A percentile compares a stretch with the other conserved stretches of the same genome.
Conservation (phyloP, 2,797 vertebrate genomes). For the Todus mexicanus region DNA sequence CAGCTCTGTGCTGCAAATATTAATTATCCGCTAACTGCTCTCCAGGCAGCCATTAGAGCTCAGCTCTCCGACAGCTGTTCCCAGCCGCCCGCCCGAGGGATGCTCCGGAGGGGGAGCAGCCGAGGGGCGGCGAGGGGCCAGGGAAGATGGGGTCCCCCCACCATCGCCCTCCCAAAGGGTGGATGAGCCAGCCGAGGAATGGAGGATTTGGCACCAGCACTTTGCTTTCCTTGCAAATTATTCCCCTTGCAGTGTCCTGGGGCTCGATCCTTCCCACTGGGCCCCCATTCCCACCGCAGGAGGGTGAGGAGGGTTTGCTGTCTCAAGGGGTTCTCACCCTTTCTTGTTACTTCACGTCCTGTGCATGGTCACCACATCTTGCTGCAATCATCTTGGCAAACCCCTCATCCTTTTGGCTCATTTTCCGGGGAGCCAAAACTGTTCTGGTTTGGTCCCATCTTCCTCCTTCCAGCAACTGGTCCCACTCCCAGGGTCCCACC, state of each 20-base stretch:
- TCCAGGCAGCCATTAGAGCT: conserved; percentile 72
- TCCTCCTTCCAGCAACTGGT: neutral
- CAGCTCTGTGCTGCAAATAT: conserved; percentile 76
- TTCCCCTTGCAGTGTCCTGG: accelerated
- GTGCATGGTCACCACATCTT: accelerated
- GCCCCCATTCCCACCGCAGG: accelerated
- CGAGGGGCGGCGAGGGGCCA: accelerated
- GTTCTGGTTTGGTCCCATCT: accelerated
- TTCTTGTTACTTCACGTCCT: neutral
- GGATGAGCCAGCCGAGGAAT: accelerated
- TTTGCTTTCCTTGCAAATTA: neutral
- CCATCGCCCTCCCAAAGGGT: accelerated
- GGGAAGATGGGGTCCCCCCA: neutral
- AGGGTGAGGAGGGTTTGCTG: neutral
- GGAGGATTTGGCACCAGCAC: accelerated
- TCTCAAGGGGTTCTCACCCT: neutral
- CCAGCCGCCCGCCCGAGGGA: conserved; percentile 28
- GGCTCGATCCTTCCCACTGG: accelerated
- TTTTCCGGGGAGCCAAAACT: neutral
- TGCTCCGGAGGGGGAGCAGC: neutral
- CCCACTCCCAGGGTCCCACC: neutral
- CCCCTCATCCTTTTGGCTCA: neutral
- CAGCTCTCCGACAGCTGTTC: conserved; percentile 73
- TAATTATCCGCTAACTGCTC: conserved; percentile 81
- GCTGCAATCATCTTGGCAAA: accelerated